Base-by-base conservation (phyloP, 2,113 vertebrate genomes). In the Eidolon helvum region DNA sequence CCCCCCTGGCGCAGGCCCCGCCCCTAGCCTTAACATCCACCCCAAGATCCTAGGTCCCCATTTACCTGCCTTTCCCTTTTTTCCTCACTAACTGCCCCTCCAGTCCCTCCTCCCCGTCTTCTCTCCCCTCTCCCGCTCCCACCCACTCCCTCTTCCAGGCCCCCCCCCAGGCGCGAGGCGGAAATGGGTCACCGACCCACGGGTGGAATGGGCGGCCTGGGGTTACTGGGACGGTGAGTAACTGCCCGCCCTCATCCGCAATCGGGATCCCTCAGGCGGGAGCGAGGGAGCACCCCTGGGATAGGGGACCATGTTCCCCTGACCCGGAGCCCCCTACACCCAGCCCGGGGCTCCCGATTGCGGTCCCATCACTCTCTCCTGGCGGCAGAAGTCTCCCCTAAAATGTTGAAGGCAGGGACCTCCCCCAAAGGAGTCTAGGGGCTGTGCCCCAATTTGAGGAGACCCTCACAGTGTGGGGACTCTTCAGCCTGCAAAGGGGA, bases 181-280 rank as follows among this genome's bases (percentile, higher is more conserved):
- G 93, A 98, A 97, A 91, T 98, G 97, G 97, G 98, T 97, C 95
- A 97, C 94, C 68, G 98, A 96, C 96, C 95, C 97, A 65, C 97
- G 97, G 97, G 97, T 97, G 96, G 91, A 97, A 96, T 96, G 97
- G 97, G 97, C 96, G 94, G 95, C 97, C 79, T 98, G 97, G 97
- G 97, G 94, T 97, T 98, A 96, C 96, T 97, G 98, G 97, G 96
- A 97, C 40, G 97, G 97, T 97, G 97, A 98, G 98, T 97, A 97
- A 91, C 84, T 82, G 94, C 92, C 92, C 87, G 82, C 95, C 97
- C 94, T 96, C 71, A n/a, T 95, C 94, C 93, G 89, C 98, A 97
- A 92, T 97, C 95, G 95, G 96, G 96, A 90, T 90, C 90, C 92
- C 87, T 80, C 69, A 18, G 91, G 68, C 10, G 26, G 92, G 91